Evolutionary conservation across 2,113 vertebrate species (phyloP), one percentile per base, ranked within the genome.

Genomic region (Crotalus viridis): DNA sequence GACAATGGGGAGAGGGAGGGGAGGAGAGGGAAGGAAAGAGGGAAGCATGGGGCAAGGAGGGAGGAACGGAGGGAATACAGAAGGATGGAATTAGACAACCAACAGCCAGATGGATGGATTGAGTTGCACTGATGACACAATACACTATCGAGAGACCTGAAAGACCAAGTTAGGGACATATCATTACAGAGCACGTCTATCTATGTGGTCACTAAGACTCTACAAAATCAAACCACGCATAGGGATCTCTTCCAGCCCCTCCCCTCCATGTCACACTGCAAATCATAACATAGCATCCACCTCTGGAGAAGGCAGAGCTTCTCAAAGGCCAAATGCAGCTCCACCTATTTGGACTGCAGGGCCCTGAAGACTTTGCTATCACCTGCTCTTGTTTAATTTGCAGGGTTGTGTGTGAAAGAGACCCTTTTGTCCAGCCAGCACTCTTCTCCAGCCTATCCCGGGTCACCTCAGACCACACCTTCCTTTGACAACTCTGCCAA

Each of bases 401-500:
- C n/a, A 81, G 2, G 17, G 64, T 5, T 1, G 48, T 8, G 48
- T 51, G 48, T 33, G 15, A 39, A 39, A 39, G n/a, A 19, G n/a
- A 33, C 4, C 64, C 1, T 13, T 81, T 15, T 19, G 13, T 81
- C 74, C 17, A n/a, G 26, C 87, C 39, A n/a, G 12, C 5, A 15
- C 24, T 69, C 57, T 69, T 5, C 56, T 61, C 43, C 24, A 8
- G 15, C 5, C 43, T 55, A 3, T 15, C 26, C 26, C 2, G 12
- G n/a, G 9, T 74, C 48, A 74, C 24, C 4, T n/a, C 7, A 64
- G n/a, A 19, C 12, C 61, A 56, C 19, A 2, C 8, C n/a, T 69
- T n/a, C 57, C 61, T 85, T 24, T 33, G 54, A 48, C 43, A 57
- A 7, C 48, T 39, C 88, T 93, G 85, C 33, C 0, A 0, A 90